phyloP scores from a whole-genome alignment of 1,140 invertebrate species.

The Protaetia brevitarsis region DNA sequence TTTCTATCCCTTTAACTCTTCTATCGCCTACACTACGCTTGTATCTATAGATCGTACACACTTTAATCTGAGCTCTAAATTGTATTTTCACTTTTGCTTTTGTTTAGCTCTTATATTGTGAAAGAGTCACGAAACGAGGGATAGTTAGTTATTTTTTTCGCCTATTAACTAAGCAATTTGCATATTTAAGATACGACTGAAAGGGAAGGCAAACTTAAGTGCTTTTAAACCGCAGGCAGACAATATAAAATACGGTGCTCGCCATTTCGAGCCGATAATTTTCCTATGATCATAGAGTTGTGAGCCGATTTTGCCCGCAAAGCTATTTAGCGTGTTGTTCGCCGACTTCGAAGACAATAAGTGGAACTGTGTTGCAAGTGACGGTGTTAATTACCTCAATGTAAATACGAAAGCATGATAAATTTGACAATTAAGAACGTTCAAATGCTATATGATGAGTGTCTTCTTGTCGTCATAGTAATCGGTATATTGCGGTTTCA shows the following conservation, averaged over 20 bases:
- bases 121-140: not conserved
- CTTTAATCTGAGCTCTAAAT: not conserved
- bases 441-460: too few species aligned
- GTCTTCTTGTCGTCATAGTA: too few species aligned
- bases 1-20: too few species aligned
- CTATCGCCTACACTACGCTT: too few species aligned
- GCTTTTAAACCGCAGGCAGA: not conserved
- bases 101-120: not conserved
- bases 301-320: not conserved
- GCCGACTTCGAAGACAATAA: too few species aligned
- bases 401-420: too few species aligned
- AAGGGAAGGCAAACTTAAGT: slow-evolving; percentile 11
- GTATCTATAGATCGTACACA: too few species aligned
- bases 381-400: too few species aligned
- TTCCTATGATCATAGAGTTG: not conserved
- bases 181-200: slow-evolving; percentile 3
- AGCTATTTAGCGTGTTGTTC: not conserved
- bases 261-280: slow-evolving; percentile 8
- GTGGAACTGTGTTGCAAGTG: too few species aligned
- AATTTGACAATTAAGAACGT: too few species aligned
- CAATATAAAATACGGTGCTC: not conserved
- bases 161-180: not conserved
- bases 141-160: not conserved
- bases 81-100: not conserved
- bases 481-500: too few species aligned